Base-by-base conservation (phyloP, 2,113 vertebrate genomes). In the Corythornis madagascariensis region DNA sequence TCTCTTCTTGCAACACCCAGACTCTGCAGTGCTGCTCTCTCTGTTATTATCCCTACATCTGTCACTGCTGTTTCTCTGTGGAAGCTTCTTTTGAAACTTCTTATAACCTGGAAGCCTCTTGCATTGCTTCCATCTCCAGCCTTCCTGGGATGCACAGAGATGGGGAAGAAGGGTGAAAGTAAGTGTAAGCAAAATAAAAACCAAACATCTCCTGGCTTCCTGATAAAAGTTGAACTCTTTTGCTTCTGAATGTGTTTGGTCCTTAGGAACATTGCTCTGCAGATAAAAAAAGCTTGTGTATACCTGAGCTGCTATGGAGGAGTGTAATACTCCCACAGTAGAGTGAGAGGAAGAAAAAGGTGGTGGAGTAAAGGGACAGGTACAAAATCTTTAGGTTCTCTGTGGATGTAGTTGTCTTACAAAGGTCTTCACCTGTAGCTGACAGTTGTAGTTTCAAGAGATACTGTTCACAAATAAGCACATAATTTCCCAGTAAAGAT, bases 221-320 rank as follows among this genome's bases (percentile, higher is more conserved):
- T 70, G 26, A 10, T 71, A 25, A 26, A 69, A 80, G 1, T 70
- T 28, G 8, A 86, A 60, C 12, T 64, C 35, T 77, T 93, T 60
- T 0, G 3, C 52, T 13, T 69, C 40, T 0, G 0, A 57, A 72
- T 7, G 1, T 28, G 5, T 86, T 86, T 87, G 11, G 6, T 87
- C 22, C 35, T 38, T 61, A 19, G 70, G 35, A 89, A 10, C 4
- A 12, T 76, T 75, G 22, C 6, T 64, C 5, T 81, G 7, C 25
- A 66, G 45, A 31, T 4, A 29, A 45, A 48, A 81, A 31, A 59
- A 38, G 21, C 33, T 42, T 78, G 16, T 2, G 6, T 60, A 31
- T 66, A 55, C 25, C 52, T 22, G 15, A 87, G 65, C 38, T 82
- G 31, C 13, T 71, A 13, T 43, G 15, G 33, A 74, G 24, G 24